A percentile compares a stretch with the other conserved stretches of the same genome.
Conservation (phyloP, 2,113 vertebrate genomes). For the Jacana jacana region DNA sequence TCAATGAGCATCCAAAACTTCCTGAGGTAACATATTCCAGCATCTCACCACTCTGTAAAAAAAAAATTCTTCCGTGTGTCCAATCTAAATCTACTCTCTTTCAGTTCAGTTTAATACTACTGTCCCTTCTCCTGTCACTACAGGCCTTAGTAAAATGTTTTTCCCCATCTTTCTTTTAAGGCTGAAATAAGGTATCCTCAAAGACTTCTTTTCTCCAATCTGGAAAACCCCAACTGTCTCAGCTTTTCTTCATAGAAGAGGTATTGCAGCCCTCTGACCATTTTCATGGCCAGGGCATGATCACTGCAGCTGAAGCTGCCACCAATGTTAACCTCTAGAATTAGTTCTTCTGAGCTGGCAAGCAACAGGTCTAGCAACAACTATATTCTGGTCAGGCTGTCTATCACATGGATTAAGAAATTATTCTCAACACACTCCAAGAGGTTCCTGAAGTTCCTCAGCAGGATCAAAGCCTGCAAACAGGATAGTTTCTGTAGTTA, state of each 20-base stretch:
- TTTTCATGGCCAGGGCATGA: neutral
- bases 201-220: neutral
- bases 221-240: neutral
- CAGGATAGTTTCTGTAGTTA: neutral
- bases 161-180: neutral
- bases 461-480: neutral
- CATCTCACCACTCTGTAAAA: neutral
- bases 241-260: neutral
- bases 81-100: neutral
- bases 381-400: neutral
- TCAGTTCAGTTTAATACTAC: neutral
- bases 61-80: neutral
- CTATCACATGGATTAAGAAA: neutral
- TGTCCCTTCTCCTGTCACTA: neutral
- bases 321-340: neutral
- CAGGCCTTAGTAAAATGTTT: neutral
- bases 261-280: neutral
- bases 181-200: neutral
- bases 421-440: neutral
- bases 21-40: neutral
- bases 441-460: neutral
- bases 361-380: neutral
- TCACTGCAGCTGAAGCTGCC: no score
- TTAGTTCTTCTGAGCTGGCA: neutral
- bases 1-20: neutral